These are phyloP conservation scores for Drosophila prosaltans DNA, from an alignment of 1,140 invertebrate genomes.

Conservation along the genomic window DNA sequence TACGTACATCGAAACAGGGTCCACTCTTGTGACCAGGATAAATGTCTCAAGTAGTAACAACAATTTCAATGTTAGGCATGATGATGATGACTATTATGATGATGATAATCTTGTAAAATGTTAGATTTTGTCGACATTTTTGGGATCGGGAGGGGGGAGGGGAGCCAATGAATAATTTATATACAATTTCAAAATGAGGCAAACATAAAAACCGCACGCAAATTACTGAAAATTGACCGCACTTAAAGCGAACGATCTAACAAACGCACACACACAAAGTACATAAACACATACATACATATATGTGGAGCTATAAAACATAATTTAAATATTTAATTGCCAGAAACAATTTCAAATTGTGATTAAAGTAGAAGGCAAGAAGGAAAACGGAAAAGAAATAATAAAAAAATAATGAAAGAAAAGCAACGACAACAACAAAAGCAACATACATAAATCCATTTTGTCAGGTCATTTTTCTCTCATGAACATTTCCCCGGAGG, in stretches of 20 bases:
- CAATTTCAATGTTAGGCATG: not conserved
- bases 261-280: slow-evolving; percentile 18
- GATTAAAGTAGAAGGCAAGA: slow-evolving; percentile 41
- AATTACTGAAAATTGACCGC: slow-evolving; percentile 76
- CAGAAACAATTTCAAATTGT: slow-evolving; percentile 50
- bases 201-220: slow-evolving; percentile 66
- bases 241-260: slow-evolving; percentile 46
- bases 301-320: slow-evolving; percentile 35
- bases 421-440: not conserved
- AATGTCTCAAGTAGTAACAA: slow-evolving; percentile 61
- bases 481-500: not conserved
- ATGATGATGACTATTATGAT: not conserved
- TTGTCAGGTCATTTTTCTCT: not conserved
- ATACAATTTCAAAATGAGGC: slow-evolving; percentile 48
- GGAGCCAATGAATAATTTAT: slow-evolving; percentile 64
- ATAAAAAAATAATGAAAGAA: slow-evolving; percentile 38
- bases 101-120: no score
- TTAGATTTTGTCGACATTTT: slow-evolving; percentile 18
- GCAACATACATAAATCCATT: not conserved
- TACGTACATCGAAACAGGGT: not conserved
- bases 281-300: not conserved
- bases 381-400: slow-evolving; percentile 32
- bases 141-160: not conserved
- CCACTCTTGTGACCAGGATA: slow-evolving; percentile 36
- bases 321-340: slow-evolving; percentile 78